These are phyloP conservation scores for Opisthograptis luteolata DNA, from an alignment of 2,888 invertebrate species.

Conservation along the genomic window DNA sequence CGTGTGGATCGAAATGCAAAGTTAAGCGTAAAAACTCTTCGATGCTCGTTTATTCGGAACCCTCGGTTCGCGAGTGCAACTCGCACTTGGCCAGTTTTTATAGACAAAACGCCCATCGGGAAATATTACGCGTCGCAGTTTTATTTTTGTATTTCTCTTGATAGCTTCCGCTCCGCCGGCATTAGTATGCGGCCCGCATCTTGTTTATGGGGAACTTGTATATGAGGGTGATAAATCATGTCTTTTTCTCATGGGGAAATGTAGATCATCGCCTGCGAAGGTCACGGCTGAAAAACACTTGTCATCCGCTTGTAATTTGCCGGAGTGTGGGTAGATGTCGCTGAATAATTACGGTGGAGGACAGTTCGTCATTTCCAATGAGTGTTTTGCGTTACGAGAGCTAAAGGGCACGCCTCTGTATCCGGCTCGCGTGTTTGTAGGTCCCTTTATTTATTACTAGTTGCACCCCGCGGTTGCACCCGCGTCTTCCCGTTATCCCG, in stretches of 20 bases:
- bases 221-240: slow-evolving; percentile 37
- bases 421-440: neutral
- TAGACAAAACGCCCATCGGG: slow-evolving; percentile 14
- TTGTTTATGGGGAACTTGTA: slow-evolving; percentile 36
- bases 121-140: slow-evolving; percentile 5
- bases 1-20: no score
- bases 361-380: neutral
- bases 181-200: slow-evolving; percentile 32
- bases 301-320: slow-evolving; percentile 21
- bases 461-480: no score
- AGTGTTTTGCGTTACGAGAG: neutral
- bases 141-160: slow-evolving; percentile 20
- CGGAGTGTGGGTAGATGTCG: slow-evolving; percentile 12
- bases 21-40: no score
- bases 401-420: neutral
- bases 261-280: slow-evolving; percentile 36
- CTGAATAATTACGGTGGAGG: slow-evolving; percentile 14
- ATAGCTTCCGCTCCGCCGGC: slow-evolving; percentile 14
- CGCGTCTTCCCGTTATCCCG: neutral
- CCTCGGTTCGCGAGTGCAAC: no score
- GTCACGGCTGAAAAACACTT: slow-evolving; percentile 28
- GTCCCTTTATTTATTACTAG: neutral
- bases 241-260: slow-evolving; percentile 36
- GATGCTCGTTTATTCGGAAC: no score
- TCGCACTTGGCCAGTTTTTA: no score